Evolutionary conservation across 2,888 invertebrate genomes (phyloP).

Genomic region (Pollenia angustigena): DNA sequence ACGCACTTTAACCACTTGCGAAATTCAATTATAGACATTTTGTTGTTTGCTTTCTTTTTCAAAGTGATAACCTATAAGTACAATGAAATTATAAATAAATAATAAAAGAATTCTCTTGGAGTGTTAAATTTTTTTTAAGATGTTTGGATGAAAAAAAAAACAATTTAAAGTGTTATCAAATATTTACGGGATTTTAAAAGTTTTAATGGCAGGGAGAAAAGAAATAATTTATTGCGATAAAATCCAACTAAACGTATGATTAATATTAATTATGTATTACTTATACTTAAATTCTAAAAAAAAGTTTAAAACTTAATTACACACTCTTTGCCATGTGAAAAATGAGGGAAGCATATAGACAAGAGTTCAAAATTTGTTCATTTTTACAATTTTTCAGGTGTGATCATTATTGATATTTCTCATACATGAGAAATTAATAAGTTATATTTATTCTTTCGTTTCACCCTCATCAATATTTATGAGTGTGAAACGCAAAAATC

Average conservation of each 20-base stretch:
- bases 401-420: too few relatives aligned
- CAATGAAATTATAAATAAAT: neutral
- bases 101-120: neutral
- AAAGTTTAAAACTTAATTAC: too few relatives aligned
- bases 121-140: neutral
- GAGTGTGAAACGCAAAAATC: too few relatives aligned
- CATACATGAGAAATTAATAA: too few relatives aligned
- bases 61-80: neutral
- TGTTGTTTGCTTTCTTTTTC: neutral
- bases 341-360: too few relatives aligned
- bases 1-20: neutral
- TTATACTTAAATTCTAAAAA: neutral
- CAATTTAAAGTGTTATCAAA: neutral
- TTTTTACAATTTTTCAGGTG: too few relatives aligned
- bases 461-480: too few relatives aligned
- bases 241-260: slow-evolving; percentile 26
- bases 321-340: too few relatives aligned
- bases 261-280: slow-evolving; percentile 49
- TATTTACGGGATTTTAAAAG: slow-evolving; percentile 10
- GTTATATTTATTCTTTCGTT: too few relatives aligned
- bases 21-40: slow-evolving; percentile 29
- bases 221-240: neutral
- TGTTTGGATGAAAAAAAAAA: neutral
- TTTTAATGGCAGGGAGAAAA: neutral
- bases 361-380: too few relatives aligned